Percentiles rank a stretch among this genome's conserved stretches.
Conservation (phyloP, 30 jellyfish, hydroid and myxozoan genomes). For the Pelagia noctiluca region DNA sequence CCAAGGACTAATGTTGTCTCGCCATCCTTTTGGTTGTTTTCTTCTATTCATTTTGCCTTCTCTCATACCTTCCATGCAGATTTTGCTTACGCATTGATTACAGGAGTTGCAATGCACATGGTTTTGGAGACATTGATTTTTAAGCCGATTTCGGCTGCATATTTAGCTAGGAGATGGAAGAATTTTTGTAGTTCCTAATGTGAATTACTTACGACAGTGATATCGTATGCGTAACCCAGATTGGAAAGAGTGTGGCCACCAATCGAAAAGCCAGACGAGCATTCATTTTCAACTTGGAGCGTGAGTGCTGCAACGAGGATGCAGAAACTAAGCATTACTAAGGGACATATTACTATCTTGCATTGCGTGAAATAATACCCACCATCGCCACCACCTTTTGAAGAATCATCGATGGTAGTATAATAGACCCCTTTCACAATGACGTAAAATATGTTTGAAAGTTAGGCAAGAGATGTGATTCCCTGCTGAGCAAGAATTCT, state of each 20-base stretch:
- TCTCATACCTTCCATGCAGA: slow-evolving; percentile 46
- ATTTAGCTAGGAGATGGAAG: not conserved
- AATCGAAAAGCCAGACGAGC: slow-evolving; percentile 13
- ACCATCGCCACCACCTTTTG: no score
- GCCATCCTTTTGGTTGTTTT: slow-evolving; percentile 46
- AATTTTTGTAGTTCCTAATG: not conserved
- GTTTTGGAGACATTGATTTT: slow-evolving; percentile 24
- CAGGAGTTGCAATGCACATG: slow-evolving; percentile 58
- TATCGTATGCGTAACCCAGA: slow-evolving; percentile 19
- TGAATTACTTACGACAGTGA: not conserved
- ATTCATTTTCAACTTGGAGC: not conserved
- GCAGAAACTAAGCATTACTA: no score
- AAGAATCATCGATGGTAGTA: no score
- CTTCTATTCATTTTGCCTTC: slow-evolving; percentile 28
- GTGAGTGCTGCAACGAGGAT: no score
- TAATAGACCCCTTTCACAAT: no score
- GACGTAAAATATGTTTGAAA: no score
- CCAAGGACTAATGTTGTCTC: slow-evolving; percentile 43
- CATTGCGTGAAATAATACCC: no score
- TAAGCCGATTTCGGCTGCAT: slow-evolving; percentile 34
- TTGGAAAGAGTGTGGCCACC: slow-evolving; percentile 31
- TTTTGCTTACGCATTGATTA: no score
- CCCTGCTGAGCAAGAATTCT: no score
- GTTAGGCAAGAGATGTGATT: no score
- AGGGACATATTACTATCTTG: no score